phyloP scores from a whole-genome alignment of 2,888 invertebrate genomes.

The Sarcophaga rosellei region DNA sequence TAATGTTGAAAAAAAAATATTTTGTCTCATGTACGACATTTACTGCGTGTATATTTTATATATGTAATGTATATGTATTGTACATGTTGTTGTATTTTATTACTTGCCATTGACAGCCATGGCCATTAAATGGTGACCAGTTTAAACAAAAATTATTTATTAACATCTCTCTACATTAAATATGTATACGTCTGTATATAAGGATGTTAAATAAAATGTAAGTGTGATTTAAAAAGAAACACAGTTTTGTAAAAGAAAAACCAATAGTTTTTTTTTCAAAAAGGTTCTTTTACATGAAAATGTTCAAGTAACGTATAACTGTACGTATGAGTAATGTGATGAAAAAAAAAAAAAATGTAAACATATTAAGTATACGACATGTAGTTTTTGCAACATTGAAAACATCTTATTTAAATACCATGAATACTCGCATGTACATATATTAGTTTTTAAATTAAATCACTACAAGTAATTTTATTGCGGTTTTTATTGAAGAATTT shows the following conservation, averaged over 20 bases:
- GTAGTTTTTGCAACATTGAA: neutral
- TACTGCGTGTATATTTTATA: neutral
- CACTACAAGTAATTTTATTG: no score
- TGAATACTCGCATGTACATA: no score
- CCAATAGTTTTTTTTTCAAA: neutral
- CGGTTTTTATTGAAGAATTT: no score
- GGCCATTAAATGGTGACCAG: constrained; percentile 31
- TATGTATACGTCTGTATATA: neutral
- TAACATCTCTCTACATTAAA: neutral
- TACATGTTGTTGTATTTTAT: neutral
- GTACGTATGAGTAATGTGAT: neutral
- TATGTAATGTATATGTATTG: neutral
- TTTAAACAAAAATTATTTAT: constrained; percentile 30
- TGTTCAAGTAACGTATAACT: neutral
- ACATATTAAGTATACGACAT: constrained; percentile 37
- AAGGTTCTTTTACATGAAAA: neutral
- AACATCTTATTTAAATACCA: no score
- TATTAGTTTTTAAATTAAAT: no score
- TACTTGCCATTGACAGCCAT: constrained; percentile 13
- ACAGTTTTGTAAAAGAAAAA: neutral
- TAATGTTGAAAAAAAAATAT: constrained; percentile 18
- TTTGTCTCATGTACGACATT: neutral
- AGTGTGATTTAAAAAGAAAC: constrained; percentile 1
- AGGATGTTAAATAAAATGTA: neutral
- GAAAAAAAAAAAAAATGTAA: neutral